Conservation (phyloP, 2,888 invertebrate species). For the Chrysodeixis includens region DNA sequence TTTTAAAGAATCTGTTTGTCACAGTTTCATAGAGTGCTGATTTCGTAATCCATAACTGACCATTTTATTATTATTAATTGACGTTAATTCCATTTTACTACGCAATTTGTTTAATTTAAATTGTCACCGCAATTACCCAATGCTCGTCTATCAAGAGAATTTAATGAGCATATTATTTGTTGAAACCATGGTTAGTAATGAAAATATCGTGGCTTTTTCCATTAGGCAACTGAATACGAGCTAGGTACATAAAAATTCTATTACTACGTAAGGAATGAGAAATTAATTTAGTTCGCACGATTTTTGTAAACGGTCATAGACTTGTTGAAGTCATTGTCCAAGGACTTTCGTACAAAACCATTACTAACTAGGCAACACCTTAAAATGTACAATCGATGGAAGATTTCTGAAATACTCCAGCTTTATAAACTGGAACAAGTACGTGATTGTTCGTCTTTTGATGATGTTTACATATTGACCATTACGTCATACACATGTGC, state of each 20-base stretch:
- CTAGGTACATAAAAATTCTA: constrained; percentile 1
- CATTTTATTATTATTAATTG: too few species aligned
- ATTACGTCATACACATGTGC: not conserved
- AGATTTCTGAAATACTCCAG: not conserved
- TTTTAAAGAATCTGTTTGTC: constrained; percentile 18
- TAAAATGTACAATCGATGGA: not conserved
- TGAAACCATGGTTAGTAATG: constrained; percentile 9
- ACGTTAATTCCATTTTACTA: too few species aligned
- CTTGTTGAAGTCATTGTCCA: constrained; percentile 13
- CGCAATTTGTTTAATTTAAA: too few species aligned
- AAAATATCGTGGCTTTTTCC: constrained; percentile 10
- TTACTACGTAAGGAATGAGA: constrained; percentile 12
- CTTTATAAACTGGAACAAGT: not conserved
- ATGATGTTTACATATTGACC: not conserved
- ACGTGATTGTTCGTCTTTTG: not conserved
- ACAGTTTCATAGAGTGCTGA: constrained; percentile 15
- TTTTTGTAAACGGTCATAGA: constrained; percentile 17
- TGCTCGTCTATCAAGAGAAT: constrained; percentile 8
- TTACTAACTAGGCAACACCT: constrained; percentile 8
- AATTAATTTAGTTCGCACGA: constrained; percentile 17
- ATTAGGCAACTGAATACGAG: constrained; percentile 7
- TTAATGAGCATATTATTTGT: constrained; percentile 11
- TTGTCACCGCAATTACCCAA: constrained; percentile 9
- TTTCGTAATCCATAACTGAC: too few species aligned
- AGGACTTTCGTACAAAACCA: constrained; percentile 23